These are phyloP conservation scores for Tipula unca DNA, from an alignment of 2,888 invertebrate species.

Conservation along the genomic window DNA sequence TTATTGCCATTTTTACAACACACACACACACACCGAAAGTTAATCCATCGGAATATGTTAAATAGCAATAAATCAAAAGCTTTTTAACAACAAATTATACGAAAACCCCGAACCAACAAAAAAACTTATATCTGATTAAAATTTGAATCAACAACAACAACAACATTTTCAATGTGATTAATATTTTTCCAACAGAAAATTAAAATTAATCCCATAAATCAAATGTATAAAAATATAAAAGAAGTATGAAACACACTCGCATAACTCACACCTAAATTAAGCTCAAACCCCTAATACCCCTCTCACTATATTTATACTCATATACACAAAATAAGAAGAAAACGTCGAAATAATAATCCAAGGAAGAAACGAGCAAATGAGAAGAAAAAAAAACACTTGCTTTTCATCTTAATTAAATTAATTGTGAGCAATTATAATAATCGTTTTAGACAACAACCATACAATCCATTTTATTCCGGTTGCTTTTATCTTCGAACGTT, in stretches of 20 bases:
- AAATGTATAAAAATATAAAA: neutral
- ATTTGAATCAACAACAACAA: neutral
- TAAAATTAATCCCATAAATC: constrained; percentile 14
- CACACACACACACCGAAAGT: neutral
- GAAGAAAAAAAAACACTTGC: neutral
- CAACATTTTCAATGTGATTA: neutral
- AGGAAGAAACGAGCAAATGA: neutral
- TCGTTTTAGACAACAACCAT: constrained; percentile 19
- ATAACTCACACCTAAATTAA: neutral
- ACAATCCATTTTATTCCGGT: neutral
- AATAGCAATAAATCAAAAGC: constrained; percentile 14
- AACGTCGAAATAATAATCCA: neutral
- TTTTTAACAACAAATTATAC: neutral
- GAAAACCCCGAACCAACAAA: neutral
- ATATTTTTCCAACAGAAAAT: constrained; percentile 4
- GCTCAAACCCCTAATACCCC: neutral
- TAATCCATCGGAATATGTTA: neutral
- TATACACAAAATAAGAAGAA: neutral
- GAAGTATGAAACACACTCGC: neutral
- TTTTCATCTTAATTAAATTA: constrained; percentile 19
- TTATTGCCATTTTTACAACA: neutral
- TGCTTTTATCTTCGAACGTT: neutral
- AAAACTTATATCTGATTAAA: neutral
- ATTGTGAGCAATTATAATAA: constrained; percentile 16
- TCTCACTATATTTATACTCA: neutral